Base-by-base conservation (phyloP, 2,888 invertebrate species). In the Kuschelorhynchus macadamiae region DNA sequence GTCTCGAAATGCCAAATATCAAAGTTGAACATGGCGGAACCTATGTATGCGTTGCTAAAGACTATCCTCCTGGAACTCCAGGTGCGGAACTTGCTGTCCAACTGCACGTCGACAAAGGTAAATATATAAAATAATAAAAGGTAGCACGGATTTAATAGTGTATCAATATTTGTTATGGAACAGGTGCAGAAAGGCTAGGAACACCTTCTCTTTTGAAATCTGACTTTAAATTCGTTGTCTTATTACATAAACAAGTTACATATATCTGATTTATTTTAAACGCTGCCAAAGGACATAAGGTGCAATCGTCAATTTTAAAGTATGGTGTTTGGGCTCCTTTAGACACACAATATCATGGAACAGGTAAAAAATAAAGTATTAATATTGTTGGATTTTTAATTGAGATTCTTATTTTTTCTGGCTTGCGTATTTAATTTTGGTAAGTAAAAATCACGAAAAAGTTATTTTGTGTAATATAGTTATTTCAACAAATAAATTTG, bases 1-100 rank as follows among this genome's bases (percentile, higher is more conserved):
- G 96, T 57, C 85, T 97, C 67, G 95, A 95, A 85, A 93, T 97
- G 81, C 92, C 91, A 4, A 89, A 91, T 79, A 92, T 96, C 66
- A 87, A 91, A 76, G 73, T 90, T 12, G 88, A 90, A 47, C 92
- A 96, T 75, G 86, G 90, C 17, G 97, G 97, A 36, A 87, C 88
- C 1, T 97, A 97, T 83, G 86, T 93, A 61, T 97, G 97, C 81
- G 91, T 93, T 81, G 94, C 95, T 1, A 84, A 89, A 5, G 89
- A 88, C 2, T 91, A 90, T 78, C 85, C 91, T 16, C 78, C 85
- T 25, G 85, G 87, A 33, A 85, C 88, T 0, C 88, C 89, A 3
- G 92, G 92, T 62, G 86, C 91, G 47, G 88, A 90, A 83, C 85
- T 90, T 1, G 85, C 87, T 39, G 95, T 94, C 0, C 85, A 87